Conservation (phyloP, 1,140 invertebrate species). For the Phortica variegata region DNA sequence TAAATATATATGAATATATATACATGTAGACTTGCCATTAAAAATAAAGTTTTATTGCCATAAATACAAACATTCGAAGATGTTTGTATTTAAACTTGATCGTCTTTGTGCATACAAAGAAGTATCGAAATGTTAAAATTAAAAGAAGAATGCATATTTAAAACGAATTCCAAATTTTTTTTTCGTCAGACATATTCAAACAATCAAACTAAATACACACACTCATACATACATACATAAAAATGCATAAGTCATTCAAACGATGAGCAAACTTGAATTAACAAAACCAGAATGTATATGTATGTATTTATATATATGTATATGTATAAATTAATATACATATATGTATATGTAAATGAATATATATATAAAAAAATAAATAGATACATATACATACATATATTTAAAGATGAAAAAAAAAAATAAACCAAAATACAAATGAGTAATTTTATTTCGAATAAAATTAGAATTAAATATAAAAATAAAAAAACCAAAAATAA, state of each 20-base stretch:
- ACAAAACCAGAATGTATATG: conserved; percentile 1
- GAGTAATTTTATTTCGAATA: conserved; percentile 56
- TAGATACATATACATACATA: conserved; percentile 25
- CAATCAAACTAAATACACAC: conserved; percentile 5
- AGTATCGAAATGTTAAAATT: too few relatives aligned
- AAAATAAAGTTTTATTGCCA: too few relatives aligned
- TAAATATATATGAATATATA: too few relatives aligned
- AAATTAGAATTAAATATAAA: conserved; percentile 53
- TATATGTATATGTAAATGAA: conserved; percentile 1
- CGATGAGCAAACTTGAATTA: conserved; percentile 1
- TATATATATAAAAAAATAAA: conserved; percentile 15
- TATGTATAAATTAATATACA: too few relatives aligned
- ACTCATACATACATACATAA: conserved; percentile 12
- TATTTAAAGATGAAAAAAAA: conserved; percentile 15
- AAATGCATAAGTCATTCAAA: conserved; percentile 18
- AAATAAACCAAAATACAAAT: conserved; percentile 32
- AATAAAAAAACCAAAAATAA: conserved; percentile 32
- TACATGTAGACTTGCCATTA: too few relatives aligned
- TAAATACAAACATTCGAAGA: too few relatives aligned
- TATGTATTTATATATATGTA: too few relatives aligned
- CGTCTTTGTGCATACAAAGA: too few relatives aligned
- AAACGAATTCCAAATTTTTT: too few relatives aligned
- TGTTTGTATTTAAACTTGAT: too few relatives aligned
- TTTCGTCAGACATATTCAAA: conserved; percentile 1
- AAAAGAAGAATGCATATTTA: too few relatives aligned